Evolutionary conservation across 1,140 invertebrate species (phyloP).

Genomic region (Archegozetes longisetosus): DNA sequence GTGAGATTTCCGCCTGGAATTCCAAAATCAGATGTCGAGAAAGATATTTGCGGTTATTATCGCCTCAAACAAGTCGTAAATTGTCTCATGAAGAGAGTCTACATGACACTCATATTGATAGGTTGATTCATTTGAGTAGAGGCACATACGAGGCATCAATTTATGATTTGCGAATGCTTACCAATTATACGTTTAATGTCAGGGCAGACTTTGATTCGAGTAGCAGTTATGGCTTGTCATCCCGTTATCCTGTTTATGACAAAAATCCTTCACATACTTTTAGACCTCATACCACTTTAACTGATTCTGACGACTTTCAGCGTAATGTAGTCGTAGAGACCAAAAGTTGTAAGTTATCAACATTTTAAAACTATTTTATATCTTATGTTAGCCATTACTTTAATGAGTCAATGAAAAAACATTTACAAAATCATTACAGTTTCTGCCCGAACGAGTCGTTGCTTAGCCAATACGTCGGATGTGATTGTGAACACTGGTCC

Average conservation of each 20-base stretch:
- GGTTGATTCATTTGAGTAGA: not conserved
- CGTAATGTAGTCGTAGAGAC: slow-evolving; percentile 44
- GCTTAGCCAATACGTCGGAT: slow-evolving; percentile 52
- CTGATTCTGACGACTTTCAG: not conserved
- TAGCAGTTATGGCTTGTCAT: slow-evolving; percentile 8
- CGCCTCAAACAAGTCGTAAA: not conserved
- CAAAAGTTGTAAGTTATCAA: slow-evolving; percentile 51
- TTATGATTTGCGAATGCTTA: slow-evolving; percentile 40
- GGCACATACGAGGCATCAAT: slow-evolving; percentile 17
- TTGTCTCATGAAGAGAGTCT: not conserved
- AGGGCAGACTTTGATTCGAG: slow-evolving; percentile 22
- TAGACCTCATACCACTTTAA: not conserved
- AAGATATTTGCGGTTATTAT: slow-evolving; percentile 4
- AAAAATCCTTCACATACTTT: not conserved
- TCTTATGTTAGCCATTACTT: no score
- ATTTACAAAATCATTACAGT: slow-evolving; percentile 33
- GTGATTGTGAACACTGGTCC: slow-evolving; percentile 62
- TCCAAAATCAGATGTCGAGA: slow-evolving; percentile 15
- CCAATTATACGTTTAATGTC: slow-evolving; percentile 58
- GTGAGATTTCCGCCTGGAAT: slow-evolving; percentile 19
- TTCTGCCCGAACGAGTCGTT: slow-evolving; percentile 54
- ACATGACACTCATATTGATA: not conserved
- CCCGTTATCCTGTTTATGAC: not conserved
- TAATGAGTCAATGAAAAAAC: no score
- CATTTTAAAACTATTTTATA: no score